A percentile compares a stretch with the other conserved stretches of the same genome.
These are phyloP conservation scores for Pentalonia nigronervosa DNA, from an alignment of 1,140 invertebrate genomes.

Conservation along the genomic window DNA sequence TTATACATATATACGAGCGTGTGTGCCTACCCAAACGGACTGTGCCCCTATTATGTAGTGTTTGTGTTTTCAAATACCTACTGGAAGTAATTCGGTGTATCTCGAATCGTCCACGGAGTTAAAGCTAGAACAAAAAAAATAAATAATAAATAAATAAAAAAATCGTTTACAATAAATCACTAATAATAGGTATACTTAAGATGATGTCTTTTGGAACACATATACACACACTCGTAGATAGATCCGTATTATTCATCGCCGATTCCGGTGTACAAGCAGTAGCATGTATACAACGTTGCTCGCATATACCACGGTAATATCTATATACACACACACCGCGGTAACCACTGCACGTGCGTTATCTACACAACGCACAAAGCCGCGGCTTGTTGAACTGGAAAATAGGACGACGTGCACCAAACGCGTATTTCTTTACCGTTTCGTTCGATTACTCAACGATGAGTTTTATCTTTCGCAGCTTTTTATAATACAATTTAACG, in stretches of 20 bases:
- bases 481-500: slow-evolving; percentile 9
- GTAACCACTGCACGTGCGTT: neutral
- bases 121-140: neutral
- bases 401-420: slow-evolving; percentile 1
- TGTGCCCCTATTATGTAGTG: neutral
- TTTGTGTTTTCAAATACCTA: neutral
- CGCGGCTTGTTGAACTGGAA: slow-evolving; percentile 43
- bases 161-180: slow-evolving; percentile 22
- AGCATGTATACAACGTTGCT: neutral
- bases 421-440: slow-evolving; percentile 12
- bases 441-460: neutral
- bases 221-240: neutral
- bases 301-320: neutral
- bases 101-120: neutral
- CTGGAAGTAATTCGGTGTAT: slow-evolving; percentile 24
- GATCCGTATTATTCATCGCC: slow-evolving; percentile 10
- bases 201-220: neutral
- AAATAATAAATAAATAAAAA: neutral
- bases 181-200: slow-evolving; percentile 12
- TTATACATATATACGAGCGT: neutral
- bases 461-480: slow-evolving; percentile 6
- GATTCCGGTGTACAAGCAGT: neutral
- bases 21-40: neutral
- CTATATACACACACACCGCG: neutral
- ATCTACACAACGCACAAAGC: slow-evolving; percentile 42